Conservation (phyloP, 2,888 invertebrate genomes). For the Harpalus rubripes region DNA sequence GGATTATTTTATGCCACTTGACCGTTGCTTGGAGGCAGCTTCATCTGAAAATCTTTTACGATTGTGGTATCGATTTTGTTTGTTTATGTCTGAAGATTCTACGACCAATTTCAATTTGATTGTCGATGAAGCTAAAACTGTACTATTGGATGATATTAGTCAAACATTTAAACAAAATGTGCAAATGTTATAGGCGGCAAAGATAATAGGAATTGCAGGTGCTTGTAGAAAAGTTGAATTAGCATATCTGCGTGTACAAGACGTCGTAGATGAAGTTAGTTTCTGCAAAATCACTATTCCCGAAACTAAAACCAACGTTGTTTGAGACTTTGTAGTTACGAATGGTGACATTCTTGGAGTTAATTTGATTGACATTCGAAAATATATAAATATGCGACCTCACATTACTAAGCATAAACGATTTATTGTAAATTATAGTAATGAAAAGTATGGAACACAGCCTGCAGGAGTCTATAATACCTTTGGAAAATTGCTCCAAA, state of each 20-base stretch:
- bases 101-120: too few relatives aligned
- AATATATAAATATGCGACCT: constrained; percentile 30
- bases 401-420: constrained; percentile 41
- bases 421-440: constrained; percentile 16
- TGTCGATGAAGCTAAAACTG: too few relatives aligned
- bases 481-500: neutral
- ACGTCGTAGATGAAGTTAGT: constrained; percentile 40
- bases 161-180: too few relatives aligned
- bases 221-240: constrained; percentile 54
- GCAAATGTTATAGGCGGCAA: constrained; percentile 31
- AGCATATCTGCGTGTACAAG: constrained; percentile 35
- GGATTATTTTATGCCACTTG: too few relatives aligned
- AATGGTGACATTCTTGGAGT: constrained; percentile 17
- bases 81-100: too few relatives aligned
- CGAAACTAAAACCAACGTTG: constrained; percentile 35
- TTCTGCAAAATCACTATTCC: constrained; percentile 46
- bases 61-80: too few relatives aligned
- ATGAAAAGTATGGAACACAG: constrained; percentile 39
- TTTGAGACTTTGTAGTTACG: constrained; percentile 39
- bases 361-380: constrained; percentile 48
- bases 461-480: constrained; percentile 50
- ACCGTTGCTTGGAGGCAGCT: too few relatives aligned
- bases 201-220: constrained; percentile 49
- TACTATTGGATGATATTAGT: too few relatives aligned
- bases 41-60: too few relatives aligned